These are phyloP conservation scores for Eueides isabella DNA, from an alignment of 1,140 invertebrate species.

Conservation along the genomic window DNA sequence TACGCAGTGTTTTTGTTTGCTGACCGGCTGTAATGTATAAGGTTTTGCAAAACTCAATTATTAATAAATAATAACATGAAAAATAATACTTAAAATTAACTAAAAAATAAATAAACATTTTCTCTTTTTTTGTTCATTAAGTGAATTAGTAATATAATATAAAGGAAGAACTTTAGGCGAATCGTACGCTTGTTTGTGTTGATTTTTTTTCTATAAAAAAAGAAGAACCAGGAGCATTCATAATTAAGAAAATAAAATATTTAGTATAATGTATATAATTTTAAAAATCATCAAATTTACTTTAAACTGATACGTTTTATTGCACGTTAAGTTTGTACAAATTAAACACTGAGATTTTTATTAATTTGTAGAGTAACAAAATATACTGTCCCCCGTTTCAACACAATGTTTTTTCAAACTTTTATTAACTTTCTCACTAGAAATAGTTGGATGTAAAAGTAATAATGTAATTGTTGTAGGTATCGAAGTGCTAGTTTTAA, in stretches of 20 bases:
- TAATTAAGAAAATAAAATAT: background rate
- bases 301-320: too few relatives aligned
- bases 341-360: background rate
- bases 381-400: conserved; percentile 53
- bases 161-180: too few relatives aligned
- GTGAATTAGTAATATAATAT: background rate
- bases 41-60: background rate
- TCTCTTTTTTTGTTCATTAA: background rate
- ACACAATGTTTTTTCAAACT: conserved; percentile 46
- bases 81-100: background rate
- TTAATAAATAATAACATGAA: background rate
- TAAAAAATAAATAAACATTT: background rate
- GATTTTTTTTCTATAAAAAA: too few relatives aligned
- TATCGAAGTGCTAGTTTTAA: background rate
- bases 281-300: too few relatives aligned
- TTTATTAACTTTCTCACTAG: background rate
- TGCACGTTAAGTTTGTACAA: too few relatives aligned
- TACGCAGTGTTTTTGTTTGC: too few relatives aligned
- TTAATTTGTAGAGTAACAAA: conserved; percentile 51
- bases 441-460: background rate
- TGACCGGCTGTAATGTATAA: background rate
- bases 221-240: background rate
- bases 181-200: too few relatives aligned
- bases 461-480: background rate
- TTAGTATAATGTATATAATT: too few relatives aligned